phyloP scores from a whole-genome alignment of 2,797 vertebrate species.

The Pempheris klunzingeri region DNA sequence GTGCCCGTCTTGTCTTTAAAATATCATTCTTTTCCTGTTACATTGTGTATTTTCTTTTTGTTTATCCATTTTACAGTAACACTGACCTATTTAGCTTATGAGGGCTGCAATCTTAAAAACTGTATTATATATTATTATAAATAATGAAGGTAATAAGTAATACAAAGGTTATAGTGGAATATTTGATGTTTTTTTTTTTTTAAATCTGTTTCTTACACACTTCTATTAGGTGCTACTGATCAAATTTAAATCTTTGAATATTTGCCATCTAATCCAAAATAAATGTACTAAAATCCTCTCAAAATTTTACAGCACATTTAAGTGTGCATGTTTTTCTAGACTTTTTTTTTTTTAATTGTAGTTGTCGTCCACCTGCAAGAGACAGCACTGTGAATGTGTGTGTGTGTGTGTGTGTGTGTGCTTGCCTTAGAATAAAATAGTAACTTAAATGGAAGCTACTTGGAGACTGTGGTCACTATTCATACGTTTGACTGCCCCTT shows the following conservation, averaged over 20 bases:
- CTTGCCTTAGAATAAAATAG: not conserved
- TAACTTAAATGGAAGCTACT: not conserved
- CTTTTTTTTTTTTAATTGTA: not conserved
- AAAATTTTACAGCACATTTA: not conserved
- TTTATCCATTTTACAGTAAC: not conserved
- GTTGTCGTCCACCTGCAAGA: not conserved
- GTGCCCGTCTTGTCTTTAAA: not conserved
- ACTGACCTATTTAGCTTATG: too few species aligned
- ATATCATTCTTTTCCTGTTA: not conserved
- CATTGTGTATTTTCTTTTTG: not conserved
- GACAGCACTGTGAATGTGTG: not conserved
- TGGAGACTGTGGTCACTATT: not conserved
- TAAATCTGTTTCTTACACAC: too few species aligned
- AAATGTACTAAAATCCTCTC: not conserved
- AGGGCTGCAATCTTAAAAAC: too few species aligned
- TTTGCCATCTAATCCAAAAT: not conserved
- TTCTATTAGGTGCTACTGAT: not conserved
- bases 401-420: slow-evolving; percentile 2
- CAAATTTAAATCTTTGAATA: not conserved
- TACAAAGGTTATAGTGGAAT: too few species aligned
- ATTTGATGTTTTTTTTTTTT: too few species aligned
- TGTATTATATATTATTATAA: too few species aligned
- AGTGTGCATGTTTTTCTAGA: not conserved
- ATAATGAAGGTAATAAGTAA: too few species aligned
- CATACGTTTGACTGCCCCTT: not conserved